phyloP scores from a whole-genome alignment of 1,140 invertebrate species.

The Mylabris phalerata region DNA sequence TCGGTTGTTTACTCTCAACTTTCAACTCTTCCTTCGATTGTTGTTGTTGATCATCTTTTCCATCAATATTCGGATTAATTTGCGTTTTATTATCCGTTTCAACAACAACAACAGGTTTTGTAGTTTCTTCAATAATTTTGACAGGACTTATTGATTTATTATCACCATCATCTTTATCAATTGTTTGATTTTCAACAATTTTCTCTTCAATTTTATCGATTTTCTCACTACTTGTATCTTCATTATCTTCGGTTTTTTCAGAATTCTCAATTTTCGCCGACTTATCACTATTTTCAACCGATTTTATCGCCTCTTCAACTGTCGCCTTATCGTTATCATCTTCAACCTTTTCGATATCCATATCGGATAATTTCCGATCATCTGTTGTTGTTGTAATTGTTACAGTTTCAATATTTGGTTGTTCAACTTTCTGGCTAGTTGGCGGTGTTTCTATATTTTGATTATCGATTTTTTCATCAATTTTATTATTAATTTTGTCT shows the following conservation, averaged over 20 bases:
- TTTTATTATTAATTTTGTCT: slow-evolving; percentile 21
- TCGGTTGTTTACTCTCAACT: neutral
- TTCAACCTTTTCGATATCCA: slow-evolving; percentile 30
- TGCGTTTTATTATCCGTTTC: neutral
- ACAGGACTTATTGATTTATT: too few species aligned
- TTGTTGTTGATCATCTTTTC: slow-evolving; percentile 12
- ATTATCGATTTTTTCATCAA: slow-evolving; percentile 34
- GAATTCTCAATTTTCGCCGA: too few species aligned
- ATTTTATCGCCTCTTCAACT: slow-evolving; percentile 15
- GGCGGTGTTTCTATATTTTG: neutral
- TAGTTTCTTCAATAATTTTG: neutral
- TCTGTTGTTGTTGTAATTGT: slow-evolving; percentile 17
- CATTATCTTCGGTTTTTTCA: too few species aligned
- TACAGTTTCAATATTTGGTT: slow-evolving; percentile 1
- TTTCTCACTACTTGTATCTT: slow-evolving; percentile 13
- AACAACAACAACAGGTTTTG: neutral
- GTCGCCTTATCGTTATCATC: slow-evolving; percentile 17
- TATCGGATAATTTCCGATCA: slow-evolving; percentile 28
- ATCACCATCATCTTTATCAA: neutral
- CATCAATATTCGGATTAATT: neutral
- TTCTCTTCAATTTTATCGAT: slow-evolving; percentile 17
- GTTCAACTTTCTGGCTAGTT: slow-evolving; percentile 6
- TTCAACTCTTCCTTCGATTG: neutral
- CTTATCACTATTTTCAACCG: neutral
- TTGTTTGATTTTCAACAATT: neutral